phyloP scores from a whole-genome alignment of 2,113 vertebrate genomes.

The Okapia johnstoni region DNA sequence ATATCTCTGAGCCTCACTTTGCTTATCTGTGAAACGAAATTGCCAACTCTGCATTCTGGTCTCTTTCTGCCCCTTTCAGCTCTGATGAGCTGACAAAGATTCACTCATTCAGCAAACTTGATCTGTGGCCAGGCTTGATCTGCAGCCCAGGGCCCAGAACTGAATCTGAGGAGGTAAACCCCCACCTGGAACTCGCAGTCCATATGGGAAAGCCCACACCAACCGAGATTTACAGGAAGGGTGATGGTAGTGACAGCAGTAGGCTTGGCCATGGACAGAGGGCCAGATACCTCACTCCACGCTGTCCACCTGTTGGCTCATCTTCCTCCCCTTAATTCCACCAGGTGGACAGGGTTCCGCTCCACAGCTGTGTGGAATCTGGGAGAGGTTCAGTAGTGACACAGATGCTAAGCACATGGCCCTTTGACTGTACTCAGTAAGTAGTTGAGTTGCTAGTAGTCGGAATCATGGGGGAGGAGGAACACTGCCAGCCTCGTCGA shows the following conservation, averaged over 20 bases:
- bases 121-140: not conserved
- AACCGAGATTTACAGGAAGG: not conserved
- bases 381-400: not conserved
- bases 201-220: not conserved
- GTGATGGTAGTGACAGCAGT: not conserved
- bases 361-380: not conserved
- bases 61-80: not conserved
- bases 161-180: not conserved
- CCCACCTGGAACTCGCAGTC: not conserved
- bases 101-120: not conserved
- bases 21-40: not conserved
- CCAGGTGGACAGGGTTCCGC: not conserved
- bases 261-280: not conserved
- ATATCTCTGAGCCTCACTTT: not conserved
- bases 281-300: not conserved
- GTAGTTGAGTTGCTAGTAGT: accelerated
- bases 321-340: not conserved
- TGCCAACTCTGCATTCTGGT: not conserved
- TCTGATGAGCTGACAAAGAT: not conserved
- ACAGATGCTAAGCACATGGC: not conserved
- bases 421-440: not conserved
- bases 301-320: not conserved
- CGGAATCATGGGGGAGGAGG: not conserved
- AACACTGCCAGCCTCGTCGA: accelerated
- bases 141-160: not conserved